Conservation (phyloP, 2,888 invertebrate species). For the Nycteola revayana region DNA sequence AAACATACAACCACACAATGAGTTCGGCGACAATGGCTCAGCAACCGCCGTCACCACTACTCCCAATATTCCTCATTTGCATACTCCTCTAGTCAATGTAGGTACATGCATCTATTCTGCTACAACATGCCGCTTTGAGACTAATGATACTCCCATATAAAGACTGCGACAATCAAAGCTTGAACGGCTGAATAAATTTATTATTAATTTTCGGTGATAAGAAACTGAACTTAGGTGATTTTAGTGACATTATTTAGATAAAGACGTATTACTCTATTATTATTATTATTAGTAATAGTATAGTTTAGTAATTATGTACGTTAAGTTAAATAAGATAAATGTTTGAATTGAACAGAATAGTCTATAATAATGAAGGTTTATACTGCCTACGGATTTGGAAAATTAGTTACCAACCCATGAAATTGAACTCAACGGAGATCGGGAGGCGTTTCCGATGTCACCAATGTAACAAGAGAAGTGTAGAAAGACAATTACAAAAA, state of each 20-base stretch:
- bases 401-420: slow-evolving; percentile 1
- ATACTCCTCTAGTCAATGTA: slow-evolving; percentile 55
- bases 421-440: slow-evolving; percentile 40
- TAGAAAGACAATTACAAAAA: slow-evolving; percentile 71
- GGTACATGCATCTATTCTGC: slow-evolving; percentile 27
- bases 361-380: no score
- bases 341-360: no score
- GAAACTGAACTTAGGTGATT: no score
- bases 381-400: neutral
- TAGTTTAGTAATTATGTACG: no score
- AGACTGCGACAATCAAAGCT: slow-evolving; percentile 18
- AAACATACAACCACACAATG: slow-evolving; percentile 39
- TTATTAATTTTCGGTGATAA: slow-evolving; percentile 12
- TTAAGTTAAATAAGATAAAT: no score
- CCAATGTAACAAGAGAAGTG: slow-evolving; percentile 54
- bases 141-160: slow-evolving; percentile 26
- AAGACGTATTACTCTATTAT: no score
- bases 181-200: slow-evolving; percentile 13
- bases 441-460: slow-evolving; percentile 43
- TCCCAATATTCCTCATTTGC: slow-evolving; percentile 73
- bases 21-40: slow-evolving; percentile 55
- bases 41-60: slow-evolving; percentile 52
- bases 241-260: slow-evolving; percentile 6
- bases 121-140: slow-evolving; percentile 49
- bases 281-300: no score